These are phyloP conservation scores for Dolichallabes microphthalmus DNA, from an alignment of 2,113 vertebrate species.

Conservation along the genomic window DNA sequence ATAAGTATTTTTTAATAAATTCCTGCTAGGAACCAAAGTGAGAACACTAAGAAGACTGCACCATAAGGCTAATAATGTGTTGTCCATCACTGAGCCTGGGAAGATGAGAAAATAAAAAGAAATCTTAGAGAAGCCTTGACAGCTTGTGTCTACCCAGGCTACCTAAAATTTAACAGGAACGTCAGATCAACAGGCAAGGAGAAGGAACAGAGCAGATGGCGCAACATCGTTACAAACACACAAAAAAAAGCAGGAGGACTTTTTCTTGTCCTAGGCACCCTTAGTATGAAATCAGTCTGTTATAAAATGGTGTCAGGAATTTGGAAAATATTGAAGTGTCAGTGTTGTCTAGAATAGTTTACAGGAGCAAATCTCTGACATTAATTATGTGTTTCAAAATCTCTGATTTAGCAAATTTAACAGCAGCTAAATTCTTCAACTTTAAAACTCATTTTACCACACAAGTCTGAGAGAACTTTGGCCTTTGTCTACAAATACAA, in stretches of 20 bases:
- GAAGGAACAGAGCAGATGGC: conserved; percentile 23
- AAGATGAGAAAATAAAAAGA: background rate
- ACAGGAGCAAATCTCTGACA: background rate
- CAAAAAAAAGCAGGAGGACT: background rate
- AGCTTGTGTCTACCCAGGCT: conserved; percentile 33
- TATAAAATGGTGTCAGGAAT: background rate
- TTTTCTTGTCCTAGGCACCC: background rate
- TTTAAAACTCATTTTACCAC: background rate
- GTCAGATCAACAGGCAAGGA: conserved; percentile 16
- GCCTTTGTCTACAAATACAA: background rate
- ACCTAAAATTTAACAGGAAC: conserved; percentile 30
- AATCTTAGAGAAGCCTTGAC: conserved; percentile 7
- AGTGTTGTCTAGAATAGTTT: background rate
- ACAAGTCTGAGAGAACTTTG: background rate
- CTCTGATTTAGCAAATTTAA: background rate
- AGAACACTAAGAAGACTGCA: conserved; percentile 12
- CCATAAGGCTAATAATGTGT: background rate
- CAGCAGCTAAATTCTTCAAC: background rate
- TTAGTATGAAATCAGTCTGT: background rate
- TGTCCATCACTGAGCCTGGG: background rate
- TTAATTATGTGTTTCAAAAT: conserved; percentile 8
- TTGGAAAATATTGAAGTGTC: background rate
- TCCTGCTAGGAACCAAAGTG: background rate
- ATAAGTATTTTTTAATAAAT: background rate
- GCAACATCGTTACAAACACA: background rate